phyloP scores from a whole-genome alignment of 37 sponge, comb jelly and placozoan species.

The Lycopodina hypogea region DNA sequence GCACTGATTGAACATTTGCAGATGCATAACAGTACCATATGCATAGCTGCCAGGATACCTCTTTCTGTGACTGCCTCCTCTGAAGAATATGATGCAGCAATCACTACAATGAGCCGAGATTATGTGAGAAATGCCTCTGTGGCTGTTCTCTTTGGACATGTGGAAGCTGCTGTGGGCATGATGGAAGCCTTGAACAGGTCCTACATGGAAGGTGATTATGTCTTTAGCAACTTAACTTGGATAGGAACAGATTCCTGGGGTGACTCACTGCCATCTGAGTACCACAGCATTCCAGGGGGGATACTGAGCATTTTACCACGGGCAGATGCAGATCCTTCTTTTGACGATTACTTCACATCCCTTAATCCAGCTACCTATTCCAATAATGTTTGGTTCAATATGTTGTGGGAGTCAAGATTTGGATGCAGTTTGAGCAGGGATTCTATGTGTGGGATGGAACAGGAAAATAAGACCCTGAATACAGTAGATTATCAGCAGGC shows the following conservation, averaged over 20 bases:
- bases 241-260: too few species aligned
- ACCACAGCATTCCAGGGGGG: too few species aligned
- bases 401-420: constrained; percentile 11
- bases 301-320: too few species aligned
- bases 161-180: too few species aligned
- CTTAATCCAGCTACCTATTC: constrained; percentile 48
- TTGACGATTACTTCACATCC: constrained; percentile 57
- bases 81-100: constrained; percentile 7
- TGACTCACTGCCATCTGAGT: too few species aligned
- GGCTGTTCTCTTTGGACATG: too few species aligned
- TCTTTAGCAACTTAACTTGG: constrained; percentile 40
- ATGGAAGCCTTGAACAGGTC: constrained; percentile 32
- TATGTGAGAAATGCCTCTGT: constrained; percentile 51
- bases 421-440: background rate
- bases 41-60: background rate
- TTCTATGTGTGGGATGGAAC: constrained; percentile 31
- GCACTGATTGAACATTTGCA: constrained; percentile 53
- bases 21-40: background rate
- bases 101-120: background rate
- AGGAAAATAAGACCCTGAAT: background rate
- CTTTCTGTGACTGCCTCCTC: background rate
- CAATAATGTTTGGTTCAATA: constrained; percentile 37
- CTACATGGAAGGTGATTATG: background rate
- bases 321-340: constrained; percentile 1
- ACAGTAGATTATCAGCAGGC: constrained; percentile 22